Base-by-base conservation (phyloP, 2,113 vertebrate species). In the Peromyscus polionotus region DNA sequence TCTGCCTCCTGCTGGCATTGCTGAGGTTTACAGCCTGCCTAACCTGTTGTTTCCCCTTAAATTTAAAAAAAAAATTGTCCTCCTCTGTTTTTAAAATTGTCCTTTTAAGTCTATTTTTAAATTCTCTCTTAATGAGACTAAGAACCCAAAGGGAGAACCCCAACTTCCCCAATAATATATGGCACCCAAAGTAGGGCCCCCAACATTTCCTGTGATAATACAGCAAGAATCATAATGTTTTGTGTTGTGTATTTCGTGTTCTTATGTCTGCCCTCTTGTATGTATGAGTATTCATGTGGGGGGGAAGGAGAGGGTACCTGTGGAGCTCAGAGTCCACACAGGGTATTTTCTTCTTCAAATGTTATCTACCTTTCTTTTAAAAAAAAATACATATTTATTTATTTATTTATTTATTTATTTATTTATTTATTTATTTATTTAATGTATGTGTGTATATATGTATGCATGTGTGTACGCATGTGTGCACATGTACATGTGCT, bases 391-490 rank as follows among this genome's bases (percentile, higher is more conserved):
- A n/a, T 45, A 11, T 11, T 28, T 19, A 3, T 48, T 33, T 26
- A 28, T 51, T 45, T 45, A 24, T 12, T 31, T 20, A 45, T 48
- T 45, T 45, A 11, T 11, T 28, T 19, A 3, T 48, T 33, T 26
- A 28, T 51, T 45, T 45, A 24, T 12, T 31, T 20, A 3, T 48
- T 33, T 51, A 36, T 48, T 77, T 51, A 51, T 48, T 48, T 48
- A 11, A 11, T 65, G 4, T 28, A 65, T 77, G 76, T 79, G 76
- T 80, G 48, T 54, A 51, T 54, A 6, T 54, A 48, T 57, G 8
- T 22, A 16, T 19, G 13, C 1, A 2, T 0, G 22, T 6, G 7
- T 57, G 8, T 22, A 28, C 8, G 13, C 0, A 2, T 0, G 22
- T 6, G 7, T 0, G 2, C 17, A 3, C 33, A 36, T 0, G 2